Base-by-base conservation (phyloP, 2,797 vertebrate species). In the Crenichthys baileyi region DNA sequence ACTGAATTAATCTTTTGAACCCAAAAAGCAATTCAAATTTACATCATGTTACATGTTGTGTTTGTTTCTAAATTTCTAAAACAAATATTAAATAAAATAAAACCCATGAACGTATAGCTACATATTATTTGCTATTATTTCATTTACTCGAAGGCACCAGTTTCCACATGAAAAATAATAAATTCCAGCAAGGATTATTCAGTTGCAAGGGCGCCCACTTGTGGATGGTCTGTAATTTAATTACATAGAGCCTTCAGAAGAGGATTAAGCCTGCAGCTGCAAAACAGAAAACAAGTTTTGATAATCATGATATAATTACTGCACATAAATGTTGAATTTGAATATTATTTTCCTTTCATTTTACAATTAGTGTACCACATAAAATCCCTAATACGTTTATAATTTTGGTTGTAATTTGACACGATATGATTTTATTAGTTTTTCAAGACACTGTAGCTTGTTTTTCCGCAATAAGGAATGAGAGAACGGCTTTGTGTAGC, bases 191-290 rank as follows among this genome's bases (percentile, higher is more conserved):
- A 15, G 55, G 0, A n/a, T 75, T 88, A 89, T 81, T 74, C 1
- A 85, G 84, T 70, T 78, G 73, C 74, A 2, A 70, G 29, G 56
- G 46, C 44, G 85, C 83, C 91, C 87, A 91, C 93, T 92, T 80
- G 76, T 91, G 93, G 90, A 48, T 24, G 2, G 1, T 16, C 26
- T 26, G 26, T 44, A 68, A 53, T 60, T 63, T 39, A 16, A 55
- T 76, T 75, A 55, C 12, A 77, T 18, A 24, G 76, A 75, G 53
- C 70, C 80, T 77, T 76, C 0, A 70, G n/a, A 72, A 12, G 53
- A 63, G 13, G 71, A 76, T 82, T 79, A 71, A 76, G 75, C 9
- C 24, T 68, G 46, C 8, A n/a, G 12, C 26, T 71, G 46, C 7
- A 20, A 16, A 39, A 5, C 3, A 60, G 2, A 44, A 41, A 9